Evolutionary conservation across 2,113 vertebrate species (phyloP).

Genomic region (Maccullochella peelii): DNA sequence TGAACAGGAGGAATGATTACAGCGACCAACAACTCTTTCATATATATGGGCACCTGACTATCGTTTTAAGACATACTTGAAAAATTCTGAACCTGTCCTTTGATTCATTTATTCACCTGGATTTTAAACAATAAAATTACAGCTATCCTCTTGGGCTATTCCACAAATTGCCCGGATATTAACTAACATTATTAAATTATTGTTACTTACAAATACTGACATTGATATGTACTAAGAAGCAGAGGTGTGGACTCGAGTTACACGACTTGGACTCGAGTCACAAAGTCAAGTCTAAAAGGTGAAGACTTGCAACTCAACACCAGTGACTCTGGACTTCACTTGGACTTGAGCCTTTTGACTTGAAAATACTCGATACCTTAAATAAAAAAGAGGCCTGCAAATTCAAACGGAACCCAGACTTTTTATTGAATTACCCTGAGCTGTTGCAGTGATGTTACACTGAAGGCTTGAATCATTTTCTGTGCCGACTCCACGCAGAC

Average conservation of each 20-base stretch:
- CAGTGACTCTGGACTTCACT: too few relatives aligned
- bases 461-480: not conserved
- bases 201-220: too few relatives aligned
- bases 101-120: not conserved
- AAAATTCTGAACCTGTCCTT: not conserved
- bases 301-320: too few relatives aligned
- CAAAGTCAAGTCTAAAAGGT: too few relatives aligned
- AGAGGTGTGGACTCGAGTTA: too few relatives aligned
- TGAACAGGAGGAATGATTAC: not conserved
- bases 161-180: not conserved
- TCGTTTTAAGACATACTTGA: not conserved
- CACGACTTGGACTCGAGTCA: too few relatives aligned
- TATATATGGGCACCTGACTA: not conserved
- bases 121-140: not conserved
- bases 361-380: too few relatives aligned
- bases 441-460: not conserved
- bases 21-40: not conserved
- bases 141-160: not conserved
- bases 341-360: too few relatives aligned
- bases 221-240: too few relatives aligned
- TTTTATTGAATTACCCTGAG: not conserved
- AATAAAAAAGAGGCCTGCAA: not conserved
- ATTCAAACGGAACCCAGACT: not conserved
- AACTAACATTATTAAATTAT: too few relatives aligned
- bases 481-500: not conserved